A percentile compares a stretch with the other conserved stretches of the same genome.
phyloP scores from a whole-genome alignment of 2,797 vertebrate species.

The Potorous gilbertii region DNA sequence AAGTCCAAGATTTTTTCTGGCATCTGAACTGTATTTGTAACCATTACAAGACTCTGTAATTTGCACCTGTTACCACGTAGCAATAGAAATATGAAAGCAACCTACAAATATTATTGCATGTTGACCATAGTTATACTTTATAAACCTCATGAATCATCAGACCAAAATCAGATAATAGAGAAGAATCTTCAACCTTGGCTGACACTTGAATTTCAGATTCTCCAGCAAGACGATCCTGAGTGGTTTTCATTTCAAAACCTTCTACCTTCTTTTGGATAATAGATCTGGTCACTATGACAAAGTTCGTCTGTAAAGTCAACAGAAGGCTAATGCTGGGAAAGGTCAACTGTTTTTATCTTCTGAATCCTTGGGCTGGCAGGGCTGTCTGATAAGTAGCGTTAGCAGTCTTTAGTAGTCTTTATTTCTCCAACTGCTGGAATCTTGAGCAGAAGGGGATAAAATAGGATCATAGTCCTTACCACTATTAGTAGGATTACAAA shows the following conservation, averaged over 20 bases:
- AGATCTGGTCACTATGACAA: conserved; percentile 9
- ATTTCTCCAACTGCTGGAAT: conserved; percentile 54
- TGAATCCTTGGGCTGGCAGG: conserved; percentile 44
- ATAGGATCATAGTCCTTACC: conserved; percentile 34
- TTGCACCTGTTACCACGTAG: neutral
- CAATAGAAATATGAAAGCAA: neutral
- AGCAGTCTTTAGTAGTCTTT: conserved; percentile 57
- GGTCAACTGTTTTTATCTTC: conserved; percentile 63
- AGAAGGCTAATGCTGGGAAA: conserved; percentile 65
- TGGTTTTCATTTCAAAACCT: conserved; percentile 27
- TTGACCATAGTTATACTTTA: conserved; percentile 7
- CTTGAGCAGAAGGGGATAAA: conserved; percentile 60
- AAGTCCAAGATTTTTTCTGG: neutral
- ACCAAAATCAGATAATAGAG: neutral
- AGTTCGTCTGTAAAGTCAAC: conserved; percentile 55
- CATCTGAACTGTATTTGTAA: neutral
- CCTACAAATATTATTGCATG: neutral
- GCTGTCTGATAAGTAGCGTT: conserved; percentile 66
- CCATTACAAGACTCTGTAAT: neutral
- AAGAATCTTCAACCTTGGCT: neutral
- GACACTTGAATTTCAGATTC: conserved; percentile 6
- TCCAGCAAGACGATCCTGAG: neutral
- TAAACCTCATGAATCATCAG: conserved; percentile 4
- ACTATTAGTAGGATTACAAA: conserved; percentile 25
- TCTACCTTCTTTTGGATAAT: neutral